phyloP scores from a whole-genome alignment of 2,888 invertebrate genomes.

The Leptothorax acervorum region DNA sequence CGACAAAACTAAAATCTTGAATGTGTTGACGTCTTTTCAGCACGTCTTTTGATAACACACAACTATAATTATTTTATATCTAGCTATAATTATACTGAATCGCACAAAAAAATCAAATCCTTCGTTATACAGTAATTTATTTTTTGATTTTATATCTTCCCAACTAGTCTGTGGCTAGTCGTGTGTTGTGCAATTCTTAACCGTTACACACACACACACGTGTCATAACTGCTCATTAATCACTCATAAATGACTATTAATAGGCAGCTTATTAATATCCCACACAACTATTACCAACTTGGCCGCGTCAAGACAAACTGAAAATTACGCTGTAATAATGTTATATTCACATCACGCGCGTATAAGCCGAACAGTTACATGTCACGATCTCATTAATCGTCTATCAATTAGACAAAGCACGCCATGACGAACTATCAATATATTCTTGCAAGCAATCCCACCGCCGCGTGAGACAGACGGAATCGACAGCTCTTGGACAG shows the following conservation, averaged over 20 bases:
- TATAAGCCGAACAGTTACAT: conserved; percentile 9
- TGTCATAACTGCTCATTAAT: conserved; percentile 29
- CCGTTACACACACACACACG: conserved; percentile 28
- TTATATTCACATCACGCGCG: conserved; percentile 44
- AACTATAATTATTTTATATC: conserved; percentile 28
- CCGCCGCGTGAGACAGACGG: background rate
- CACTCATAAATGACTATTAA: conserved; percentile 41
- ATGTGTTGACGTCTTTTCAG: conserved; percentile 28
- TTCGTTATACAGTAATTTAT: background rate
- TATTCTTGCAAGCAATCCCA: conserved; percentile 25
- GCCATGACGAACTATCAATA: conserved; percentile 42
- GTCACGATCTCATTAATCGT: conserved; percentile 62
- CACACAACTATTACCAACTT: conserved; percentile 1
- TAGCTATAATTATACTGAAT: conserved; percentile 12
- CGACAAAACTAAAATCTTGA: conserved; percentile 51
- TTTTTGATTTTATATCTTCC: background rate
- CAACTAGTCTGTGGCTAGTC: background rate
- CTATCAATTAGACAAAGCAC: conserved; percentile 36
- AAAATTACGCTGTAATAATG: conserved; percentile 60
- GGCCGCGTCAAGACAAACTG: conserved; percentile 31
- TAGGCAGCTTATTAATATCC: conserved; percentile 37
- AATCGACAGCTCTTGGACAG: conserved; percentile 48
- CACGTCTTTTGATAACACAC: background rate
- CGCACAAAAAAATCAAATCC: background rate
- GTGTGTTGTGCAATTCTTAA: conserved; percentile 21